phyloP scores from a whole-genome alignment of 2,113 vertebrate genomes.

The Tinamus guttatus region DNA sequence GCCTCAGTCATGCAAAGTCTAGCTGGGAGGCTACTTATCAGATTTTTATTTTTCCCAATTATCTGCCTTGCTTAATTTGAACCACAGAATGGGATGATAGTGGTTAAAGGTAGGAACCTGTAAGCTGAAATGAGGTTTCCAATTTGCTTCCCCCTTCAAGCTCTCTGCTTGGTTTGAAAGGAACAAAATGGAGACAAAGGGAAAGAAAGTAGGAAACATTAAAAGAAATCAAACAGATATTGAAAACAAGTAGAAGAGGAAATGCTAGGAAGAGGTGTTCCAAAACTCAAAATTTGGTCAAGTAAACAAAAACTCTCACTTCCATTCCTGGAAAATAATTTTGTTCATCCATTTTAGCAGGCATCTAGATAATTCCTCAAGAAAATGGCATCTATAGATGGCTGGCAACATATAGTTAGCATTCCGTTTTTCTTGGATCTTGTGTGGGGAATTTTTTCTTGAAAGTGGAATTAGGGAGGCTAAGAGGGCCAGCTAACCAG shows the following conservation, averaged over 20 bases:
- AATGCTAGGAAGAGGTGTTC: neutral
- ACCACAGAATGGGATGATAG: neutral
- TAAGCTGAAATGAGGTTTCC: neutral
- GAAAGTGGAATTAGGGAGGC: neutral
- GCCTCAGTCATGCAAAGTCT: neutral
- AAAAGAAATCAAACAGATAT: neutral
- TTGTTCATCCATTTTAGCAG: neutral
- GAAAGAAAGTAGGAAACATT: neutral
- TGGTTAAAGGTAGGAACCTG: neutral
- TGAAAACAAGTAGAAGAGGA: fast-evolving
- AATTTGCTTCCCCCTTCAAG: neutral
- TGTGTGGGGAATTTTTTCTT: neutral
- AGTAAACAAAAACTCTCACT: neutral
- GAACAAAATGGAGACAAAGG: neutral
- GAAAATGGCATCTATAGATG: neutral
- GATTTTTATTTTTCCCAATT: neutral
- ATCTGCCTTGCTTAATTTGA: neutral
- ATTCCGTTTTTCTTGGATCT: neutral
- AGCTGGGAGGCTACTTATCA: neutral
- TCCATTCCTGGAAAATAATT: neutral
- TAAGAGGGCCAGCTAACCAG: neutral
- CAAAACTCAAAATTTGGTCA: neutral
- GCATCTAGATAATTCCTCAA: neutral
- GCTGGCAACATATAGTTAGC: neutral
- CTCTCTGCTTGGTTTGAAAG: neutral